phyloP scores from a whole-genome alignment of 2,888 invertebrate genomes.

The Melieria omissa region DNA sequence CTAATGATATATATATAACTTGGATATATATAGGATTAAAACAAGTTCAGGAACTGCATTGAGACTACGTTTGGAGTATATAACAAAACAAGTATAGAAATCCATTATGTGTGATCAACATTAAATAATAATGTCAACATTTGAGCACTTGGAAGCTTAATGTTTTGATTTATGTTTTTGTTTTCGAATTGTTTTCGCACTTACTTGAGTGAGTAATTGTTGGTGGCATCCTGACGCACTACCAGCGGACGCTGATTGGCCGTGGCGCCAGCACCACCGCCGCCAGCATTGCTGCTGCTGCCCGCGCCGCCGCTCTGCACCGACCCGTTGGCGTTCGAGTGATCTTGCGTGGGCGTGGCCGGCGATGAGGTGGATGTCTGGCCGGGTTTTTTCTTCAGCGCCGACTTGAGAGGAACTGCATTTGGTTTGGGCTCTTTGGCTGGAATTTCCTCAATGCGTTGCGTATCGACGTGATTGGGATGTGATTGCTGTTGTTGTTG shows the following conservation, averaged over 20 bases:
- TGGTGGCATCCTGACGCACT: slow-evolving; percentile 80
- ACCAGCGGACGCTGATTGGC: slow-evolving; percentile 71
- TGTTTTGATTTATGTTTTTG: too few relatives aligned
- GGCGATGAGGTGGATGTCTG: slow-evolving; percentile 66
- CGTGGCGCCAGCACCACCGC: slow-evolving; percentile 44
- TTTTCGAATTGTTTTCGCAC: slow-evolving; percentile 54
- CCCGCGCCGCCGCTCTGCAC: slow-evolving; percentile 46
- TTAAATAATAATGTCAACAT: too few relatives aligned
- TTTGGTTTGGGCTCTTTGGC: slow-evolving; percentile 92
- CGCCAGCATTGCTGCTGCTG: slow-evolving; percentile 33
- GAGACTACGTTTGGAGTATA: too few relatives aligned
- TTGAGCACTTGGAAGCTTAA: too few relatives aligned
- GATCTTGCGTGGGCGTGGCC: slow-evolving; percentile 80
- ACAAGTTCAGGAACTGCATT: too few relatives aligned
- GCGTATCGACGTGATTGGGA: slow-evolving; percentile 80
- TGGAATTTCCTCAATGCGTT: slow-evolving; percentile 89
- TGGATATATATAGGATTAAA: too few relatives aligned
- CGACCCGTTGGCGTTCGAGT: slow-evolving; percentile 59
- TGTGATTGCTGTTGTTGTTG: slow-evolving; percentile 72
- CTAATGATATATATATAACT: too few relatives aligned
- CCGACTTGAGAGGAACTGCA: slow-evolving; percentile 92
- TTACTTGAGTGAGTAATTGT: slow-evolving; percentile 85
- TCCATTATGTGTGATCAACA: too few relatives aligned
- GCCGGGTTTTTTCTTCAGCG: slow-evolving; percentile 82
- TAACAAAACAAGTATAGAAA: too few relatives aligned